Percentiles rank a stretch among this genome's conserved stretches.
These are phyloP conservation scores for Cavia porcellus DNA, from an alignment of 2,113 vertebrate species.

Conservation along the genomic window DNA sequence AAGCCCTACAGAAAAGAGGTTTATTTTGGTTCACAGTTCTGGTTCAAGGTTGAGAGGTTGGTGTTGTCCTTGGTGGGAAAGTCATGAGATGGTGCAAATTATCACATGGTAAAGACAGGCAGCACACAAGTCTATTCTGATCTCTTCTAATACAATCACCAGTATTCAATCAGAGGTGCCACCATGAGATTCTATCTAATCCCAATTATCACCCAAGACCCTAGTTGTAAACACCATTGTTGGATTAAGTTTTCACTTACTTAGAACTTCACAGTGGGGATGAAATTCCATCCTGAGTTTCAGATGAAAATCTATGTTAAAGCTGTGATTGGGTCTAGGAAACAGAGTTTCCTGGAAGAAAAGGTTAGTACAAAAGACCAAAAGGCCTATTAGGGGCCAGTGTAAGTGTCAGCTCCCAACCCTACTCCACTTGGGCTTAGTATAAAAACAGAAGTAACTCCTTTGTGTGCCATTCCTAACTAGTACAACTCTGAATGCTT, in stretches of 20 bases:
- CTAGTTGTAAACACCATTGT: not conserved
- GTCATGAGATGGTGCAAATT: too few relatives aligned
- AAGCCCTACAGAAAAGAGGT: not conserved
- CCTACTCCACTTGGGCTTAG: too few relatives aligned
- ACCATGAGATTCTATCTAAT: not conserved
- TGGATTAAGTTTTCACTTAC: not conserved
- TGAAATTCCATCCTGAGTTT: not conserved
- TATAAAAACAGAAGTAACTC: not conserved
- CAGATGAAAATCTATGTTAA: not conserved
- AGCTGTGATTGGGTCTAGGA: not conserved
- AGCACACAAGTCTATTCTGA: not conserved
- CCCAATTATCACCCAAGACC: not conserved
- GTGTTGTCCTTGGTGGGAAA: not conserved
- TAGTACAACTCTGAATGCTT: not conserved
- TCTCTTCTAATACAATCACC: not conserved
- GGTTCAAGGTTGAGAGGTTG: not conserved
- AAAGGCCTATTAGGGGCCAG: accelerated
- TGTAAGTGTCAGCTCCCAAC: not conserved
- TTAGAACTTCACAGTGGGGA: not conserved
- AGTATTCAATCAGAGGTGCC: not conserved
- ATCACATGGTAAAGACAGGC: not conserved
- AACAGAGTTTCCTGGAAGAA: not conserved
- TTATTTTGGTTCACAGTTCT: not conserved
- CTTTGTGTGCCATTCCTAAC: not conserved
- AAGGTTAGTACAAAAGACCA: not conserved